Evolutionary conservation across 2,797 vertebrate genomes (phyloP).

Genomic region (Leptodactylus fallax): DNA sequence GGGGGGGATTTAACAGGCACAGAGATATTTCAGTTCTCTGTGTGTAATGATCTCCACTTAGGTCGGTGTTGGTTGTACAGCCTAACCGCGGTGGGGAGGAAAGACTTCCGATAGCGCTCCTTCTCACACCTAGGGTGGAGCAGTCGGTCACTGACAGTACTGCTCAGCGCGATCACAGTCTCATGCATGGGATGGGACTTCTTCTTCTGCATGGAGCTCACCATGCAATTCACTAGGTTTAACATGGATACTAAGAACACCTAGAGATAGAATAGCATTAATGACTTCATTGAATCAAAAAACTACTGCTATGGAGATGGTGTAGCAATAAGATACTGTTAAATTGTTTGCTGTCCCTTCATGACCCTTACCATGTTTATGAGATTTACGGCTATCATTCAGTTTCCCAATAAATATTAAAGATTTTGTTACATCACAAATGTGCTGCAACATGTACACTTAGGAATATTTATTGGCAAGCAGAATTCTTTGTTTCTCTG

Average conservation of each 20-base stretch:
- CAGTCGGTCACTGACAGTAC: no score
- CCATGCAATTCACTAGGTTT: background rate
- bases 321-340: background rate
- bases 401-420: background rate
- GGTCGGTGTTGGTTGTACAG: no score
- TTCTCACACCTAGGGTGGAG: no score
- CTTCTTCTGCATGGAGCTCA: no score
- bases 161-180: no score
- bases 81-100: no score
- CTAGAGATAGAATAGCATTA: background rate
- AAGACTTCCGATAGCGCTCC: no score
- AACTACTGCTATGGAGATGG: background rate
- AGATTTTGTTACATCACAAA: background rate
- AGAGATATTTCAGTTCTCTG: no score
- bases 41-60: no score
- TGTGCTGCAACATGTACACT: background rate
- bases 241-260: background rate
- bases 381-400: background rate
- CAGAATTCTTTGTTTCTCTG: background rate
- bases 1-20: no score
- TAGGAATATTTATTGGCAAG: conserved; percentile 12
- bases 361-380: background rate
- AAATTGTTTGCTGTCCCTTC: background rate
- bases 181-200: no score
- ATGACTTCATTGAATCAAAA: background rate